A percentile compares a stretch with the other conserved stretches of the same genome.
phyloP scores from a whole-genome alignment of 2,113 vertebrate genomes.

The Actinemys pallida region DNA sequence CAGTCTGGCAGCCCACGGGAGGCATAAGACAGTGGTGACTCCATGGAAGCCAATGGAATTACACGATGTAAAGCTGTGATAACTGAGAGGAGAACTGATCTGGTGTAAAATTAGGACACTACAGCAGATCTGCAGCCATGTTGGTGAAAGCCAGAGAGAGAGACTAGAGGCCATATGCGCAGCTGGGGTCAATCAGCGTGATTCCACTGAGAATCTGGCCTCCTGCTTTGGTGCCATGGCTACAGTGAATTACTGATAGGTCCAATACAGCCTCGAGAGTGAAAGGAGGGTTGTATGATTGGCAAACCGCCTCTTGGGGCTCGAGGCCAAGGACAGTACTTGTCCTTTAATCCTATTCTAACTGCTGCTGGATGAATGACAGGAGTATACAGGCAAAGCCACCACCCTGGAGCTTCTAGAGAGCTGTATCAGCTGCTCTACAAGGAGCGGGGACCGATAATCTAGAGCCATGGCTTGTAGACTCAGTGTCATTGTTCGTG shows the following conservation, averaged over 20 bases:
- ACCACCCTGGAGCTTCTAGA: fast-evolving
- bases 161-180: neutral
- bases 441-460: neutral
- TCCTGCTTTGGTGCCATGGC: neutral
- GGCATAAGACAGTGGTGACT: neutral
- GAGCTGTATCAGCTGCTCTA: neutral
- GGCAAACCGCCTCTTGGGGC: neutral
- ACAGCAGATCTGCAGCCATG: neutral
- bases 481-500: fast-evolving
- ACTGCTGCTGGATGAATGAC: neutral
- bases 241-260: neutral
- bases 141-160: fast-evolving
- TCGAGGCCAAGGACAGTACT: neutral
- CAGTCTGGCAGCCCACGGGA: no score
- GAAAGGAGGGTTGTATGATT: neutral
- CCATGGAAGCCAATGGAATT: neutral
- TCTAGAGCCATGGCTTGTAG: neutral
- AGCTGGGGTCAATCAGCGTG: neutral
- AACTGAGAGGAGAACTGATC: neutral
- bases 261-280: fast-evolving
- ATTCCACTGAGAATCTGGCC: neutral
- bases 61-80: fast-evolving
- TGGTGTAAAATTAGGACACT: neutral
- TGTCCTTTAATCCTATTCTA: neutral
- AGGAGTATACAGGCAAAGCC: fast-evolving